Evolutionary conservation across 1,140 invertebrate species (phyloP), one percentile per base, ranked within the genome.

Genomic region (Ooceraea biroi): DNA sequence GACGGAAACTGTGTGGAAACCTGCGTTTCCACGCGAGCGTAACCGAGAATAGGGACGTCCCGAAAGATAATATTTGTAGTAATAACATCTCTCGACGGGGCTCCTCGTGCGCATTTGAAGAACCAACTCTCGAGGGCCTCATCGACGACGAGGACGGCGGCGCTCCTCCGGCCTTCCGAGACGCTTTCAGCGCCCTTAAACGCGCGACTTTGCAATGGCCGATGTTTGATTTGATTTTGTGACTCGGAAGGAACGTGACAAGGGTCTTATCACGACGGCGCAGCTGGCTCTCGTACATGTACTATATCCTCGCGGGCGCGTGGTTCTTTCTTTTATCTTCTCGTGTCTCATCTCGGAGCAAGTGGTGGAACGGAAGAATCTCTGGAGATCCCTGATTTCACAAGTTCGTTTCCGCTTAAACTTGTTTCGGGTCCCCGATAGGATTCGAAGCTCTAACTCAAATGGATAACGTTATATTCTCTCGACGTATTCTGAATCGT

Each of bases 41-140:
- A 66, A 73, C 44, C 30, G 17, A 50, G 27, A 68, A n/a, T 10
- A 57, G 63, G 61, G 52, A 73, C 65, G 71, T 71, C 80, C 71
- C 61, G 10, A 87, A 85, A 90, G 89, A 91, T 86, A 92, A 92
- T 92, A 91, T 92, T 92, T 92, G 88, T 88, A 83, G 78, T 90
- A 90, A 91, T 88, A 91, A 91, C 91, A 91, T 91, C 89, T 91
- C 89, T 88, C 77, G 72, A 84, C 66, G 65, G 80, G 44, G 36
- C 55, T 72, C 41, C 74, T 88, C 66, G 55, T 72, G 61, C 73
- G 86, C 83, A 60, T 66, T 66, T 83, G 63, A 83, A 71, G 83
- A 78, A 66, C 58, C 22, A 61, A 19, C 55, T 46, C 77, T 87
- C 83, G 48, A 66, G 57, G 36, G 55, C 19, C 73, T 77, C 77